Base-by-base conservation (phyloP, 2,113 vertebrate species). In the Sinocyclocheilus anophthalmus region DNA sequence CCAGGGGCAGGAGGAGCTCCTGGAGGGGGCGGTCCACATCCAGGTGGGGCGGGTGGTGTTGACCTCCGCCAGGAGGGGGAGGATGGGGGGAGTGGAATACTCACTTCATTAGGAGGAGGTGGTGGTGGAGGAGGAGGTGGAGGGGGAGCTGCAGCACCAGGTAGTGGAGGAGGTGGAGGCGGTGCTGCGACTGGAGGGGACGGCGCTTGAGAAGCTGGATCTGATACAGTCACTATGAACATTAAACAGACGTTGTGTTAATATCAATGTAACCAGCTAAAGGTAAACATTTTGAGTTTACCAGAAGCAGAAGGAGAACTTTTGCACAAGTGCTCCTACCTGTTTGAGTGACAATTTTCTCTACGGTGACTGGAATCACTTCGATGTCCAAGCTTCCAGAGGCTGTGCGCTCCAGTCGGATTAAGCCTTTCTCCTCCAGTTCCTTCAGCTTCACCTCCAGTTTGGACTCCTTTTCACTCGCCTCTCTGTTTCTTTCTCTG, bases 381-480 rank as follows among this genome's bases (percentile, higher is more conserved):
- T 97, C 94, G 84, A 99, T 94, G 88, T 96, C 95, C 45, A 95
- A 88, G 1, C 89, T 92, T 69, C 96, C 97, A 0, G 96, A 96
- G 0, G 95, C 90, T 3, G 93, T 95, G 50, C 96, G 94, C 83
- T 94, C 89, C 89, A 98, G 91, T 3, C 93, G 95, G 89, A 99
- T 93, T 91, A 97, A 88, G 1, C 97, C 97, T 87, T 96, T 96
- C 81, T 97, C 95, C 92, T 98, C 95, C 90, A 99, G 94, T 89
- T 97, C 96, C 57, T 87, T 95, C 88, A 98, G 92, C 88, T 96
- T 96, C 87, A 92, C 92, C 92, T 98, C 96, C 85, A 98, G 92
- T 48, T 95, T 95, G 0, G 88, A 88, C 0, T 78, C 61, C 10
- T 76, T 70, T 11, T 69, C 81, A 53, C 50, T 57, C 45, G 1